These are phyloP conservation scores for Stenodema calcarata DNA, from an alignment of 2,888 invertebrate species.

Conservation along the genomic window DNA sequence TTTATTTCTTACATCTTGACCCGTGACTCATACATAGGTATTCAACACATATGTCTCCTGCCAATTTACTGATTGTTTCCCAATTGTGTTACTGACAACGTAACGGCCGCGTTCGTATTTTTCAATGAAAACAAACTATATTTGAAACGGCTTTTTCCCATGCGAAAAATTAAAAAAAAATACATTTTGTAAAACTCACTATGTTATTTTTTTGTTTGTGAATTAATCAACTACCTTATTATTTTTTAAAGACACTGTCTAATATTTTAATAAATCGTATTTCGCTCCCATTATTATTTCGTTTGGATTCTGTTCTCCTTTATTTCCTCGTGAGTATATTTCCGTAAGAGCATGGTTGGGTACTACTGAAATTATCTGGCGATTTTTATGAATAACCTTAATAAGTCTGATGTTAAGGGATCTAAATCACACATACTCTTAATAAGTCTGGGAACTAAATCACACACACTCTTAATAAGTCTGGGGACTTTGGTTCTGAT, in stretches of 20 bases:
- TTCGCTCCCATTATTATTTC: constrained; percentile 18
- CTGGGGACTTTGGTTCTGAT: too few relatives aligned
- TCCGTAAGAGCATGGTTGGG: too few relatives aligned
- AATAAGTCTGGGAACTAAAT: too few relatives aligned
- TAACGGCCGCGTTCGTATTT: neutral
- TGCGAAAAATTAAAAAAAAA: neutral
- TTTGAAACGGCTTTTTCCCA: neutral
- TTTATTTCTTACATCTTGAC: neutral
- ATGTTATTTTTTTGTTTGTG: constrained; percentile 10
- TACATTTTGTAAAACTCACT: neutral
- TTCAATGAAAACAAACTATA: neutral
- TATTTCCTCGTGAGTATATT: neutral
- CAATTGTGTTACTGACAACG: neutral
- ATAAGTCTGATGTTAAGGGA: too few relatives aligned
- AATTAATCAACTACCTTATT: constrained; percentile 29
- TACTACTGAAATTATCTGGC: too few relatives aligned
- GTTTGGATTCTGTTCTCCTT: neutral
- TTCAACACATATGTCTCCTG: neutral
- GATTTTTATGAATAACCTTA: too few relatives aligned
- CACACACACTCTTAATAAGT: too few relatives aligned
- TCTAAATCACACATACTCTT: too few relatives aligned
- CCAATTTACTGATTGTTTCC: neutral
- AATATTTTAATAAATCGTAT: constrained; percentile 37
- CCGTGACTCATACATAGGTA: neutral
- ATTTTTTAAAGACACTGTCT: constrained; percentile 32